These are phyloP conservation scores for Xerus rutilus DNA, from an alignment of 2,797 vertebrate genomes.

Conservation along the genomic window DNA sequence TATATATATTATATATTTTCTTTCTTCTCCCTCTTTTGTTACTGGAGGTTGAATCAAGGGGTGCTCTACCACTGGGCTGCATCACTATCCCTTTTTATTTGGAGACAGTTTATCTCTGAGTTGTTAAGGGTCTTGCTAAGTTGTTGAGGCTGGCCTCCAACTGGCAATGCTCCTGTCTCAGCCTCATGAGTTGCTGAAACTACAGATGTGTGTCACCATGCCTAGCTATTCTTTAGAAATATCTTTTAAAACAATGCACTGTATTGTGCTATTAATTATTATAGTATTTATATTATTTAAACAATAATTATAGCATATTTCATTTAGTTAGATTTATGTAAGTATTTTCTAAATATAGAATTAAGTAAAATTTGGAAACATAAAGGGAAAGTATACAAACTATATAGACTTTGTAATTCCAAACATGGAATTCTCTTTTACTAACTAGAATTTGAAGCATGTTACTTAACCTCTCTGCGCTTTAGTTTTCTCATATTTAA, in stretches of 20 bases:
- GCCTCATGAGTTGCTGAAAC: no score
- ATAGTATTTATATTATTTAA: neutral
- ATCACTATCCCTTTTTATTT: no score
- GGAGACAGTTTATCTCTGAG: no score
- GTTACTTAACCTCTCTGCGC: neutral
- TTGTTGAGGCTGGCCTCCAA: no score
- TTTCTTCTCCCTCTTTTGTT: neutral
- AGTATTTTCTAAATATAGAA: neutral
- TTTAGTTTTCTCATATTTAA: neutral
- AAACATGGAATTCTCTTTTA: neutral
- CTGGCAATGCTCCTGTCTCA: no score
- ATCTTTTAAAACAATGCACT: neutral
- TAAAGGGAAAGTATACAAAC: neutral
- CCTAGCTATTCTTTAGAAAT: neutral
- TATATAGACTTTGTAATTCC: neutral
- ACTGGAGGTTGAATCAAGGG: no score
- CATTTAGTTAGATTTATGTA: neutral
- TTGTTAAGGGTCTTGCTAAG: no score
- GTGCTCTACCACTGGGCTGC: no score
- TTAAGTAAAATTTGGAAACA: slow-evolving; percentile 28
- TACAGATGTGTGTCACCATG: no score
- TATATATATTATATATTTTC: neutral
- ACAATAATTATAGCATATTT: neutral
- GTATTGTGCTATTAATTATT: neutral
- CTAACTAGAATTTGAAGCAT: neutral